Percentiles rank a stretch among this genome's conserved stretches.
Evolutionary conservation across 2,113 vertebrate species (phyloP).

Genomic region (Gopherus evgoodei): DNA sequence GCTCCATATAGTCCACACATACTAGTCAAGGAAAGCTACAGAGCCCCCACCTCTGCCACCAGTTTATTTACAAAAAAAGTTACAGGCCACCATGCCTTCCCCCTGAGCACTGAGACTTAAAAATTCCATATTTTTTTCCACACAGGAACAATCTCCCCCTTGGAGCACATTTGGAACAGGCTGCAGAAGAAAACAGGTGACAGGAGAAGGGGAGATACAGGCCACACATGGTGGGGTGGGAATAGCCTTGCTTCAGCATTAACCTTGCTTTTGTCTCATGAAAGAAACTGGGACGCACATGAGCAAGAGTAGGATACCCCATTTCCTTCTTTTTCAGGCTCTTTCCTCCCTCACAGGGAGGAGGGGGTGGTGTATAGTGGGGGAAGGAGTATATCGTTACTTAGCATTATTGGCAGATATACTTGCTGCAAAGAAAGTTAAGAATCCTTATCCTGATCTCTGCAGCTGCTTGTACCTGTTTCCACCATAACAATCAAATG

Average conservation of each 20-base stretch:
- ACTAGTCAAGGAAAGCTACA: neutral
- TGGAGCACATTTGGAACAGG: slow-evolving; percentile 4
- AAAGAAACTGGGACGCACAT: neutral
- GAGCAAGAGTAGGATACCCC: neutral
- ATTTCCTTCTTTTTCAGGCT: neutral
- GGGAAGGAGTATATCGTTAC: neutral
- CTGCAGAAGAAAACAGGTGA: slow-evolving; percentile 14
- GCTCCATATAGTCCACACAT: neutral
- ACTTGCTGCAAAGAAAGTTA: neutral
- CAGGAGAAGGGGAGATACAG: neutral
- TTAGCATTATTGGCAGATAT: neutral
- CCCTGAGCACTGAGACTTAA: slow-evolving; percentile 58
- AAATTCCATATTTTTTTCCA: slow-evolving; percentile 59
- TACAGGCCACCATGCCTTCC: slow-evolving; percentile 43
- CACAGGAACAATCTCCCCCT: slow-evolving; percentile 54
- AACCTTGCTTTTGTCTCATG: neutral
- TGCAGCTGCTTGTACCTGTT: neutral
- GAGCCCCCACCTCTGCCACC: slow-evolving; percentile 33
- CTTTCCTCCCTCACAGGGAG: neutral
- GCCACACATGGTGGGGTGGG: neutral
- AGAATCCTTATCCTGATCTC: neutral
- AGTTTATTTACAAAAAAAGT: slow-evolving; percentile 76
- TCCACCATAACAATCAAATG: neutral
- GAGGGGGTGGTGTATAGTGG: neutral
- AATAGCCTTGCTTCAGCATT: neutral